Evolutionary conservation across 2,888 invertebrate species (phyloP).

Genomic region (Cotesia congregata): DNA sequence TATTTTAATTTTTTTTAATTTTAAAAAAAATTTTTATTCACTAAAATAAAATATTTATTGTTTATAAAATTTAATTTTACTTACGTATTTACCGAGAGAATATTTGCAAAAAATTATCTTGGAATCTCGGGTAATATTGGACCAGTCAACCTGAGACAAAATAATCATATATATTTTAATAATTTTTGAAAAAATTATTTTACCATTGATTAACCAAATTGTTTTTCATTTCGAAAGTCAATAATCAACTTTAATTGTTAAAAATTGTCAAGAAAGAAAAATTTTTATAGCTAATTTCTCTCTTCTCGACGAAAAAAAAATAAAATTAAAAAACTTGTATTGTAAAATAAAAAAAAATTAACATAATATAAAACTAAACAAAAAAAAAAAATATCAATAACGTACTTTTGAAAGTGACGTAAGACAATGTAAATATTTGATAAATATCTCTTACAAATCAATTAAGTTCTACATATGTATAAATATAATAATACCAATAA

Average conservation of each 20-base stretch:
- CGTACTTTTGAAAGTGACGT: constrained; percentile 24
- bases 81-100: too few relatives aligned
- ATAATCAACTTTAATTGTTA: not conserved
- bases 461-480: constrained; percentile 23
- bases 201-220: too few relatives aligned
- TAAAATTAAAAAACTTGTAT: constrained; percentile 17
- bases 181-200: too few relatives aligned
- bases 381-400: constrained; percentile 28
- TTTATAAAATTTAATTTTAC: too few relatives aligned
- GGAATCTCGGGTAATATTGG: too few relatives aligned
- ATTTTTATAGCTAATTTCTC: constrained; percentile 6
- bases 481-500: constrained; percentile 8
- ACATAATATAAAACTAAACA: constrained; percentile 33
- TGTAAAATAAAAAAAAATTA: constrained; percentile 41
- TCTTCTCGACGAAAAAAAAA: constrained; percentile 20
- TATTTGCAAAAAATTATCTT: too few relatives aligned
- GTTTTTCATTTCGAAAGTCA: too few relatives aligned
- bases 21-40: too few relatives aligned
- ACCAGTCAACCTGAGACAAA: too few relatives aligned
- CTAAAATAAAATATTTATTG: too few relatives aligned
- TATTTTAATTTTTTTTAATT: too few relatives aligned
- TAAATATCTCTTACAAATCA: constrained; percentile 10
- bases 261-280: not conserved
- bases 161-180: too few relatives aligned
- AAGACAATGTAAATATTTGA: constrained; percentile 14